phyloP scores from a whole-genome alignment of 2,113 vertebrate species.

The Nibea albiflora region DNA sequence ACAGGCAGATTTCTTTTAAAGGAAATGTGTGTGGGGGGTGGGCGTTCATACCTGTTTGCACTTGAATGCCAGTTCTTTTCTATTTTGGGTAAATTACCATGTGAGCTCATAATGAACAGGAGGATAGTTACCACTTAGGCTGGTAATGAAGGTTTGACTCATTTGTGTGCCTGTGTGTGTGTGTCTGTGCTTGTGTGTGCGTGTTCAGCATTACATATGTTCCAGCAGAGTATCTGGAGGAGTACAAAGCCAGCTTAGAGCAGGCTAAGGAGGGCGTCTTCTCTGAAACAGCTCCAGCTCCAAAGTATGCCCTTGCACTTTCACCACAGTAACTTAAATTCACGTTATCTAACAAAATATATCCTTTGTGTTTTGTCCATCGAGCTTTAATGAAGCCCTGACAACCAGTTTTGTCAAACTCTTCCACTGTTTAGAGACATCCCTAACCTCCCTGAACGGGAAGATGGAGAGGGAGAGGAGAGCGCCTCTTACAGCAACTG shows the following conservation, averaged over 20 bases:
- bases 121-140: slow-evolving; percentile 10
- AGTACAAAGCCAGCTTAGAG: slow-evolving; percentile 87
- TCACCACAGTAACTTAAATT: not conserved
- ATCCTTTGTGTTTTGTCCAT: not conserved
- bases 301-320: slow-evolving; percentile 65
- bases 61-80: slow-evolving; percentile 7
- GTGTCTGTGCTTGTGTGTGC: slow-evolving; percentile 44
- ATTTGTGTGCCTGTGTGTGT: slow-evolving; percentile 25
- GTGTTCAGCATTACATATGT: slow-evolving; percentile 93
- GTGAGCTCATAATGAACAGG: slow-evolving; percentile 7
- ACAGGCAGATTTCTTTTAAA: slow-evolving; percentile 26
- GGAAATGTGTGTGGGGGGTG: not conserved
- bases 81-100: slow-evolving; percentile 24
- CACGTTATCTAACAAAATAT: not conserved
- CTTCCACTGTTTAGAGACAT: slow-evolving; percentile 78
- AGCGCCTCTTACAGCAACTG: slow-evolving; percentile 93
- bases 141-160: slow-evolving; percentile 41
- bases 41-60: slow-evolving; percentile 17
- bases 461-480: slow-evolving; percentile 98
- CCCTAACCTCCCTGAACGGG: slow-evolving; percentile 93
- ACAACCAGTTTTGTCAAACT: not conserved
- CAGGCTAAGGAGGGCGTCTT: slow-evolving; percentile 79
- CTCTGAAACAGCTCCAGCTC: slow-evolving; percentile 42
- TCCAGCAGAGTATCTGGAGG: slow-evolving; percentile 91
- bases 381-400: not conserved